Evolutionary conservation across 1,140 invertebrate genomes (phyloP).

Genomic region (Lucilia sericata): DNA sequence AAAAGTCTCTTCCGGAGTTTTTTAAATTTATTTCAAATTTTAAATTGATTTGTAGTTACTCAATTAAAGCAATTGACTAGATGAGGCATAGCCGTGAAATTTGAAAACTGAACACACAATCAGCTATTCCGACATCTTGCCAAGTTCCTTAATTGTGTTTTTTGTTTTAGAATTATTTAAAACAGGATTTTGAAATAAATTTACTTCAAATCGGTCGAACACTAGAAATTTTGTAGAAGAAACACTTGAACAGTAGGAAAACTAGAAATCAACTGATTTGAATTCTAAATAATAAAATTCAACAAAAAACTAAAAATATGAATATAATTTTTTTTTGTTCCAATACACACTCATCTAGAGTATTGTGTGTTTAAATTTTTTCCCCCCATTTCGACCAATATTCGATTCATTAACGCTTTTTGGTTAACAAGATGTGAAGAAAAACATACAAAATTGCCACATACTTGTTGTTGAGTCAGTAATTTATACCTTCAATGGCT

Average conservation of each 20-base stretch:
- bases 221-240: too few species aligned
- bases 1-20: too few species aligned
- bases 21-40: too few species aligned
- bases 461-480: constrained; percentile 19
- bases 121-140: constrained; percentile 68
- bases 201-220: too few species aligned
- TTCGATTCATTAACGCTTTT: constrained; percentile 59
- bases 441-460: constrained; percentile 32
- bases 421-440: constrained; percentile 56
- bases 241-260: constrained; percentile 28
- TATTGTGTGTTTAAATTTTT: background rate
- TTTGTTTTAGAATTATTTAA: too few species aligned
- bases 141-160: constrained; percentile 63
- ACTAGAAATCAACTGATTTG: constrained; percentile 28
- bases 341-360: background rate
- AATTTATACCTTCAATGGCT: background rate
- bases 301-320: background rate
- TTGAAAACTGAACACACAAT: constrained; percentile 50
- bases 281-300: constrained; percentile 28
- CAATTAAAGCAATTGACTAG: constrained; percentile 67
- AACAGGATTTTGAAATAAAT: too few species aligned
- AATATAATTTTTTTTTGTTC: background rate
- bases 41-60: background rate
- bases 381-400: background rate
- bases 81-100: constrained; percentile 66